Base-by-base conservation (phyloP, 1,140 invertebrate species). In the Listronotus oregonensis region DNA sequence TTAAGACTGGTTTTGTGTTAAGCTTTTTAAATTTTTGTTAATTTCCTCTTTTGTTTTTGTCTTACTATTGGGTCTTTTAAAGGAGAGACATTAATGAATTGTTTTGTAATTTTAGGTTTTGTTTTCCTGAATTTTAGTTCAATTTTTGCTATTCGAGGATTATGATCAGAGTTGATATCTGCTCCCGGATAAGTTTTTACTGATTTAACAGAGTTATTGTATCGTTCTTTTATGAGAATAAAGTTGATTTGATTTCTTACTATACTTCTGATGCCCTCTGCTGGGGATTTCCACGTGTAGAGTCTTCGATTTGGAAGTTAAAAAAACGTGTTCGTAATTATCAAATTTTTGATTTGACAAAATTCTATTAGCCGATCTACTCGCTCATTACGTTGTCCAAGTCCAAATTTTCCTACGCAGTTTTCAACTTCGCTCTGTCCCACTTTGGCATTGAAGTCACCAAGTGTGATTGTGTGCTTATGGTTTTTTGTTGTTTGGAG, bases 261-360 rank as follows among this genome's bases (percentile, higher is more conserved):
- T 14, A 75, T 71, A 21, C 73, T 67, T 0, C 68, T 18, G 15
- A 55, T 17, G 7, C 12, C 73, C 56, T 78, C 71, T 15, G 14
- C 8, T 21, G 77, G 77, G 47, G 75, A 75, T 40, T 72, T 78
- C 77, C 76, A 79, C 10, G 77, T 78, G 43, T 78, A 78, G n/a
- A 78, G 40, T 54, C 74, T 59, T 42, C 76, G 50, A 8, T 60
- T 47, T 37, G 72, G 75, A 31, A 77, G 50, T 55, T 78, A 66
- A 64, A 74, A 77, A 12, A 55, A 69, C 1, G 76, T 77, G 40
- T 79, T 79, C 17, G 44, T 66, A 37, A 79, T 64, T 6, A 73
- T 55, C n/a, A 75, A 52, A 0, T 77, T 62, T 15, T 75, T 49
- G 15, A 72, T 70, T 71, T 75, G 70, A 39, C 70, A 77, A 60